Base-by-base conservation (phyloP, 2,888 invertebrate species). In the Tetranychus truncatus region DNA sequence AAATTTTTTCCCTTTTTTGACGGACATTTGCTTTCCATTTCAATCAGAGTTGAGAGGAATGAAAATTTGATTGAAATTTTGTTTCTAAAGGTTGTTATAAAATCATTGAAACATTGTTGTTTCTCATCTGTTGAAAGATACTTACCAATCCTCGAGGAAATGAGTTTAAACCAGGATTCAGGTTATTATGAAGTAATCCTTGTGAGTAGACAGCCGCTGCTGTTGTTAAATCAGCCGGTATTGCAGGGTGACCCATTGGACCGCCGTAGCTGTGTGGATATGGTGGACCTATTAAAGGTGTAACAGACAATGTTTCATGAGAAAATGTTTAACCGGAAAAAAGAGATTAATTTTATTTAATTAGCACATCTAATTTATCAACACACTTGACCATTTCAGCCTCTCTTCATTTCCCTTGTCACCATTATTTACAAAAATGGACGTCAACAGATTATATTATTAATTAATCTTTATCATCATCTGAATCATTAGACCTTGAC, bases 181-280 rank as follows among this genome's bases (percentile, higher is more conserved):
- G 34, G 34, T 87, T 87, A 79, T 87, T 87, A 80, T 88, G 88
- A 75, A 88, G 86, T 76, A 84, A 85, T 46, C 86, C 86, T 79
- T 86, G 86, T 67, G 85, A 84, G 34, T 85, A 85, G 4, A 84
- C 85, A 24, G 86, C 86, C 34, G 34, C 34, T 34, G 34, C 34
- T 34, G 34, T 34, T 73, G 78, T 78, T 24, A 79, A 76, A 76
- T 77, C 85, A 73, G 71, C 75, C 69, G 73, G 78, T 73, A 78
- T 73, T 66, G 72, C 75, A 24, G 74, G 77, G 75, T 76, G 77
- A 66, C 74, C 77, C 45, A 77, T 77, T 55, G 77, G 76, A 44
- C 76, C 77, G 20, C 78, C 79, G 65, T 78, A 78, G 11, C 78
- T 75, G 71, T 80, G 79, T 24, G 80, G 79, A 76, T 78, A 79